A percentile compares a stretch with the other conserved stretches of the same genome.
Conservation (phyloP, 1,140 invertebrate genomes). For the Panulirus ornatus region DNA sequence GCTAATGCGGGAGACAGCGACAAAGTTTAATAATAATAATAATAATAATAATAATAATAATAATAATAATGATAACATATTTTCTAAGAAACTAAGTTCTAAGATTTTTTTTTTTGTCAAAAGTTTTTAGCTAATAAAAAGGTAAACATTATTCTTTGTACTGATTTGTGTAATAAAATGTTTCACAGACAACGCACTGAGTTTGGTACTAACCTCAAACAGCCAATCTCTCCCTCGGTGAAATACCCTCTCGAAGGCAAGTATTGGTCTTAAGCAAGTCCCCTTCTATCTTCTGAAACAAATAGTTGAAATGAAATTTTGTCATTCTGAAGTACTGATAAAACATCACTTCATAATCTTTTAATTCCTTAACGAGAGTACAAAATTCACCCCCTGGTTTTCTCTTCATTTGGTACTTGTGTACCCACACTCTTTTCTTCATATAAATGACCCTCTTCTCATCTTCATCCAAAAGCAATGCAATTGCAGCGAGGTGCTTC, state of each 20-base stretch:
- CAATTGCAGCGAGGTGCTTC: slow-evolving; percentile 19
- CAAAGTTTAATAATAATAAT: no score
- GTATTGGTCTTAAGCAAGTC: slow-evolving; percentile 28
- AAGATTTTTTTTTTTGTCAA: background rate
- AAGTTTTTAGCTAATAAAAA: background rate
- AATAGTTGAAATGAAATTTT: slow-evolving; percentile 35
- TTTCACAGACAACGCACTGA: background rate
- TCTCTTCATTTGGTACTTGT: slow-evolving; percentile 14
- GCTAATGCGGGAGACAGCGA: no score
- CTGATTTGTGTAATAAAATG: background rate
- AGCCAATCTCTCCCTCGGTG: background rate
- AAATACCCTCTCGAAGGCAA: background rate
- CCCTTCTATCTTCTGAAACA: slow-evolving; percentile 2
- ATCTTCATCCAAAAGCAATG: slow-evolving; percentile 36
- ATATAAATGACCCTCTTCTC: background rate
- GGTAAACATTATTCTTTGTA: background rate
- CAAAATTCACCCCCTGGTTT: slow-evolving; percentile 31
- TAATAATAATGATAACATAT: no score
- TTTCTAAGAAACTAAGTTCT: background rate
- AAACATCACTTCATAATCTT: slow-evolving; percentile 30
- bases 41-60: no score
- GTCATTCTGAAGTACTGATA: slow-evolving; percentile 32
- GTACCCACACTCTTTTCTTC: slow-evolving; percentile 26
- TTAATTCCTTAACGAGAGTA: slow-evolving; percentile 17
- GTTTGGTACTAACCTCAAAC: slow-evolving; percentile 1